Evolutionary conservation across 2,113 vertebrate genomes (phyloP).

Genomic region (Sporophila hypoxantha): DNA sequence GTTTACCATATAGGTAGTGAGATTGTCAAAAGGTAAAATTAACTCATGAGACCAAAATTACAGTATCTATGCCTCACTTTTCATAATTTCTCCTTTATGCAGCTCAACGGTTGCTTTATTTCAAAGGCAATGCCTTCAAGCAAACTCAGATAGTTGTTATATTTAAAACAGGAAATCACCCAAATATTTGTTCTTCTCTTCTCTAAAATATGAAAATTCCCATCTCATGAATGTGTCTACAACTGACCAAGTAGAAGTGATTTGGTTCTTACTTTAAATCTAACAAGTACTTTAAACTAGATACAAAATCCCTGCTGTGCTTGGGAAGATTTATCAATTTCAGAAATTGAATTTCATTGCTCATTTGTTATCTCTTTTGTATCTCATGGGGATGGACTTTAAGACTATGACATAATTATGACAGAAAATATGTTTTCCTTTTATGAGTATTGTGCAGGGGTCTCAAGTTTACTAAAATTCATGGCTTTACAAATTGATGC

Average conservation of each 20-base stretch:
- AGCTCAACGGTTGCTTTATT: background rate
- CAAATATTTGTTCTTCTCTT: background rate
- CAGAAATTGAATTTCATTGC: background rate
- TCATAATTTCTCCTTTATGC: background rate
- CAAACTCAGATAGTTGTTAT: background rate
- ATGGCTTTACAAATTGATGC: background rate
- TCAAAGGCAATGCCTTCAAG: background rate
- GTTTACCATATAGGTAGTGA: background rate
- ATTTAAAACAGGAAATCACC: background rate
- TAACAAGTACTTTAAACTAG: background rate
- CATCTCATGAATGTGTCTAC: background rate
- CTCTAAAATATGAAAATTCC: background rate
- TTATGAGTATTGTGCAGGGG: background rate
- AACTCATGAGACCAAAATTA: background rate
- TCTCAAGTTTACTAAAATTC: background rate
- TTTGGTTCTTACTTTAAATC: background rate
- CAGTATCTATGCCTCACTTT: background rate
- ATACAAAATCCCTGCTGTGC: background rate
- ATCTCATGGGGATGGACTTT: background rate
- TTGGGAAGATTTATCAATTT: background rate
- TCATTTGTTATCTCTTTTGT: background rate
- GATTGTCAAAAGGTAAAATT: background rate
- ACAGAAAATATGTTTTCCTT: background rate
- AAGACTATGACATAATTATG: background rate
- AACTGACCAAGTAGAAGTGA: background rate